A percentile compares a stretch with the other conserved stretches of the same genome.
These are phyloP conservation scores for Turnix velox DNA, from an alignment of 2,113 vertebrate genomes.

Conservation along the genomic window DNA sequence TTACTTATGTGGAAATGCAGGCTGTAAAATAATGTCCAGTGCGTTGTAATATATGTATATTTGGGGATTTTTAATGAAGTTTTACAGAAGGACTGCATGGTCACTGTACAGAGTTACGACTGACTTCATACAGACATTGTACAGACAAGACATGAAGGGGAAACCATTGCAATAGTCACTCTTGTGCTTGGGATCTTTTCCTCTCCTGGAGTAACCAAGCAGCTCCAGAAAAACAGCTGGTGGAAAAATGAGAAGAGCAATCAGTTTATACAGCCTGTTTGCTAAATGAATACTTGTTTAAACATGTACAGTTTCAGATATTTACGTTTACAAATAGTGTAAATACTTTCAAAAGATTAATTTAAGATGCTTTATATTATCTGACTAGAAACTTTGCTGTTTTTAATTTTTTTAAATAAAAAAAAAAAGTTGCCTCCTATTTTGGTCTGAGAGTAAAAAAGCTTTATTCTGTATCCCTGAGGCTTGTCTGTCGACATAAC, in stretches of 20 bases:
- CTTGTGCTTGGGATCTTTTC: slow-evolving; percentile 33
- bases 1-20: slow-evolving; percentile 41
- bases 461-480: slow-evolving; percentile 39
- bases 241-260: slow-evolving; percentile 8
- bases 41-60: slow-evolving; percentile 77
- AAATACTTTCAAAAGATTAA: slow-evolving; percentile 77
- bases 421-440: slow-evolving; percentile 73
- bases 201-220: slow-evolving; percentile 26
- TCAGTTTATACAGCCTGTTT: slow-evolving; percentile 58
- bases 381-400: slow-evolving; percentile 72
- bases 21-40: slow-evolving; percentile 61
- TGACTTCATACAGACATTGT: slow-evolving; percentile 30
- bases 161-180: not conserved
- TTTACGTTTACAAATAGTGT: slow-evolving; percentile 77
- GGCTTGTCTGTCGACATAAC: slow-evolving; percentile 37
- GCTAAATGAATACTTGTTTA: slow-evolving; percentile 69
- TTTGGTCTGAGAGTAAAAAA: slow-evolving; percentile 59
- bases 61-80: slow-evolving; percentile 58
- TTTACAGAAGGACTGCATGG: slow-evolving; percentile 64
- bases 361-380: slow-evolving; percentile 82
- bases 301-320: slow-evolving; percentile 77
- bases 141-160: slow-evolving; percentile 32
- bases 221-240: slow-evolving; percentile 29
- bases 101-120: slow-evolving; percentile 33
- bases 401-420: slow-evolving; percentile 78